Evolutionary conservation across 2,888 invertebrate species (phyloP).

Genomic region (Athalia cordata): DNA sequence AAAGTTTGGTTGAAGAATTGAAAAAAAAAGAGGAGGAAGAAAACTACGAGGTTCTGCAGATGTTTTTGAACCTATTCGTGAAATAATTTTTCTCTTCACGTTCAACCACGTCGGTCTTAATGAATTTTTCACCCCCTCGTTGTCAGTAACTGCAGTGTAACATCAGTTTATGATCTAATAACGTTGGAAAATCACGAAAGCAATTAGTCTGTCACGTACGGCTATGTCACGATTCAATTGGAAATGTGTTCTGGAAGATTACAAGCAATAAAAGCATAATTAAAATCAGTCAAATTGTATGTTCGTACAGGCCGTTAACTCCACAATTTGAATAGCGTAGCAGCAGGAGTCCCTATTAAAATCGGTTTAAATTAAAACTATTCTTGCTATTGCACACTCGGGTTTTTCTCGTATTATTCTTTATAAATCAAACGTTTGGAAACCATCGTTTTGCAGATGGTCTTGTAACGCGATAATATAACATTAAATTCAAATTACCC

Average conservation of each 20-base stretch:
- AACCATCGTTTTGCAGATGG: neutral
- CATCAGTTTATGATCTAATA: constrained; percentile 37
- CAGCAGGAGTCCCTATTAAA: too few species aligned
- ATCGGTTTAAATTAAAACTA: neutral
- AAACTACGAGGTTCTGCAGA: neutral
- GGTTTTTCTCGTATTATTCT: neutral
- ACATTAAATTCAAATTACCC: neutral
- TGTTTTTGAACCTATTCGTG: too few species aligned
- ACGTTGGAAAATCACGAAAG: constrained; percentile 39
- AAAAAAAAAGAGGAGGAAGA: neutral
- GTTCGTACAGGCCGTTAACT: constrained; percentile 25
- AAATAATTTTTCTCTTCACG: too few species aligned
- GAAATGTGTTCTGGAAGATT: constrained; percentile 37
- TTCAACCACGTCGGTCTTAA: neutral
- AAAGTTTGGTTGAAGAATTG: neutral
- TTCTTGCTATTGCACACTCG: constrained; percentile 19
- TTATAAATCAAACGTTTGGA: neutral
- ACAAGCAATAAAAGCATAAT: constrained; percentile 29
- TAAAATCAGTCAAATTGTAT: constrained; percentile 33
- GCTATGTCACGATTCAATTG: constrained; percentile 20
- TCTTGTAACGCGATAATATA: neutral
- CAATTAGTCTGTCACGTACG: constrained; percentile 31
- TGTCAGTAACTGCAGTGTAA: constrained; percentile 14
- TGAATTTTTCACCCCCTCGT: neutral
- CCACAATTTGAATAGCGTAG: neutral